phyloP scores from a whole-genome alignment of 2,888 invertebrate genomes.

The Ophion ventricosus region DNA sequence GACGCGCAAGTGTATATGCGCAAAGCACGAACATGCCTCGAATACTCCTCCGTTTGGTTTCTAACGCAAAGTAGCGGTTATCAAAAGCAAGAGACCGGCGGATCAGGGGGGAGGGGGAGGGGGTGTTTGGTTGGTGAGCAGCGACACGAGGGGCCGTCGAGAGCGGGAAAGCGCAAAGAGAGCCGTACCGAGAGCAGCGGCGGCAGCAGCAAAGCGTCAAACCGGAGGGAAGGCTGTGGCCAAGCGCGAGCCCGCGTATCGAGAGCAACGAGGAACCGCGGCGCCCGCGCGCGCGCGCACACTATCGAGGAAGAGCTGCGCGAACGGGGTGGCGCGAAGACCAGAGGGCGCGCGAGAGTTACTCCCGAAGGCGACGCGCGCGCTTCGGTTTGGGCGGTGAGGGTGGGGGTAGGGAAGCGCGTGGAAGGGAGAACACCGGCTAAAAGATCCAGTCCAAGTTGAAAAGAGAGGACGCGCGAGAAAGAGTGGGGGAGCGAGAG shows the following conservation, averaged over 20 bases:
- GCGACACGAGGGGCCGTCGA: neutral
- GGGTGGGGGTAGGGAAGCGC: constrained; percentile 63
- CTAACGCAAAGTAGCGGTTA: neutral
- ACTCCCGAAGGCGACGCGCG: neutral
- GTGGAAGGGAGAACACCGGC: constrained; percentile 27
- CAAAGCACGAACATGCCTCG: too few relatives aligned
- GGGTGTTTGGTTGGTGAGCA: neutral
- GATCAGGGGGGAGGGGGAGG: neutral
- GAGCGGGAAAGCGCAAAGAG: constrained; percentile 52
- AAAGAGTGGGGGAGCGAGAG: constrained; percentile 35
- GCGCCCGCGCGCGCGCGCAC: neutral
- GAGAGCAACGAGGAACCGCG: constrained; percentile 8
- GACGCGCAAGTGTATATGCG: too few relatives aligned
- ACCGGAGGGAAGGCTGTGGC: constrained; percentile 55
- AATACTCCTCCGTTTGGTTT: too few relatives aligned
- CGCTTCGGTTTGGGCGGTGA: constrained; percentile 6
- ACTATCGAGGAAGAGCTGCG: constrained; percentile 40
- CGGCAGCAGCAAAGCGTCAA: constrained; percentile 46
- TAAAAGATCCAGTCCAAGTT: neutral
- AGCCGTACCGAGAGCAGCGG: constrained; percentile 33
- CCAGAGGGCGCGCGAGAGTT: constrained; percentile 54
- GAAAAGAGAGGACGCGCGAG: constrained; percentile 29
- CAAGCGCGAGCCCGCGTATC: constrained; percentile 13
- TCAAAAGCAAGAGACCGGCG: neutral
- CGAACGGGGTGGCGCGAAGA: constrained; percentile 54